phyloP scores from a whole-genome alignment of 2,888 invertebrate species.

The Cheilosia pagana region DNA sequence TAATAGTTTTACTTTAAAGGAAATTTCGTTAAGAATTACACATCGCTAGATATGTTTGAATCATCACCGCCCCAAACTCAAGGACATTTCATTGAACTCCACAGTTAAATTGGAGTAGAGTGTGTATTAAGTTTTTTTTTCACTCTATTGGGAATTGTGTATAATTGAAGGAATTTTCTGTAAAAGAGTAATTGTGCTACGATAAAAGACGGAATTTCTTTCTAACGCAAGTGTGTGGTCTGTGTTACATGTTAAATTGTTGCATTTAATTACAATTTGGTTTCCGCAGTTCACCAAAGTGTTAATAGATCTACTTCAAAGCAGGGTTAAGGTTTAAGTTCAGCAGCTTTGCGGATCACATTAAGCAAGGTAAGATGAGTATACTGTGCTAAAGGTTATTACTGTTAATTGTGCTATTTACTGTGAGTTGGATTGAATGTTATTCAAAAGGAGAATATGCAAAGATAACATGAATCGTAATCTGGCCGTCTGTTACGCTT shows the following conservation, averaged over 20 bases:
- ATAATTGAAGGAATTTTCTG: slow-evolving; percentile 15
- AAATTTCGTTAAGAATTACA: slow-evolving; percentile 30
- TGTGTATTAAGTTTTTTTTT: neutral
- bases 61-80: slow-evolving; percentile 72
- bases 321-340: slow-evolving; percentile 43
- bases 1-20: slow-evolving; percentile 7
- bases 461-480: no score
- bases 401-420: no score
- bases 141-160: neutral
- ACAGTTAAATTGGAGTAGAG: slow-evolving; percentile 36
- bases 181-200: slow-evolving; percentile 6
- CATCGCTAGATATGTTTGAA: slow-evolving; percentile 48
- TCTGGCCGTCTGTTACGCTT: no score
- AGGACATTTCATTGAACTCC: slow-evolving; percentile 74
- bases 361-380: slow-evolving; percentile 49
- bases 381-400: no score
- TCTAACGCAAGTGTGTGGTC: slow-evolving; percentile 3
- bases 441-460: no score
- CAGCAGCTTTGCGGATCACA: slow-evolving; percentile 33
- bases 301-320: neutral
- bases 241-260: slow-evolving; percentile 2
- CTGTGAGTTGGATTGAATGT: no score
- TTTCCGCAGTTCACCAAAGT: neutral
- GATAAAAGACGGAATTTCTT: slow-evolving; percentile 4
- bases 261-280: slow-evolving; percentile 14